These are phyloP conservation scores for Alectura lathami DNA, from an alignment of 2,113 vertebrate species.

Conservation along the genomic window DNA sequence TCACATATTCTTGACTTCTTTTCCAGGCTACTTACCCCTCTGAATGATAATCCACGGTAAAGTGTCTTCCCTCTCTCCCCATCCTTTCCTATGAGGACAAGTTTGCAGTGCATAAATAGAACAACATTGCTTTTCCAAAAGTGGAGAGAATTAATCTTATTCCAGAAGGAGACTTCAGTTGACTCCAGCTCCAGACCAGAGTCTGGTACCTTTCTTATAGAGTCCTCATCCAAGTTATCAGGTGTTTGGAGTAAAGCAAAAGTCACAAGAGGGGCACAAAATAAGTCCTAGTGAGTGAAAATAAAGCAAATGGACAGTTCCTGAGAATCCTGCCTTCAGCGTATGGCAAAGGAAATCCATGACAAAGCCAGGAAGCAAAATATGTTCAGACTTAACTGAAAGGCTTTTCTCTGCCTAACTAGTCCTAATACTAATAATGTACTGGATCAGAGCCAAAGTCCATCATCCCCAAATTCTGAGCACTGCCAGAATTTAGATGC, in stretches of 20 bases:
- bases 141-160: neutral
- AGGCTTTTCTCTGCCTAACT: neutral
- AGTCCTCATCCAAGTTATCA: fast-evolving
- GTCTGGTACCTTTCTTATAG: neutral
- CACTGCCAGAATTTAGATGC: neutral
- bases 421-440: neutral
- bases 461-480: neutral
- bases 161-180: neutral
- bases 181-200: neutral
- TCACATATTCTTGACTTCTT: neutral
- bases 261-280: neutral
- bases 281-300: neutral
- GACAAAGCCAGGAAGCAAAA: neutral
- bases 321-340: neutral
- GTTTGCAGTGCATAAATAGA: neutral
- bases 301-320: neutral
- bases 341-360: neutral
- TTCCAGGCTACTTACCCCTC: neutral
- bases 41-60: neutral
- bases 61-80: fast-evolving
- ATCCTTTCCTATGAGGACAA: fast-evolving
- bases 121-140: neutral
- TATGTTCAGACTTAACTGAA: neutral
- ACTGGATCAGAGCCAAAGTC: neutral
- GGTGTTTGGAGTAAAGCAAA: neutral